phyloP scores from a whole-genome alignment of 1,140 invertebrate genomes.

The Eriosoma lanigerum region DNA sequence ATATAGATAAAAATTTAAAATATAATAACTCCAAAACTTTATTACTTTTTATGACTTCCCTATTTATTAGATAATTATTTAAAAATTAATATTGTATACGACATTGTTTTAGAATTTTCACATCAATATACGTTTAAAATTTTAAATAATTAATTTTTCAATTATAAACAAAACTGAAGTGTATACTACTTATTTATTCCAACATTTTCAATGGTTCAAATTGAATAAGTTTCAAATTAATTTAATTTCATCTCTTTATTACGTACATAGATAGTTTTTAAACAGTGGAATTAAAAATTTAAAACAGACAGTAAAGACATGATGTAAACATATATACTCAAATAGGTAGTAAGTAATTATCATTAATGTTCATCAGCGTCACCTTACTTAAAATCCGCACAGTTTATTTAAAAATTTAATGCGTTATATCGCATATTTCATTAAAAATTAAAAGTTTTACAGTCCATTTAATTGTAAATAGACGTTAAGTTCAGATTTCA shows the following conservation, averaged over 20 bases:
- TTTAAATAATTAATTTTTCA: no score
- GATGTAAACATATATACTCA: not conserved
- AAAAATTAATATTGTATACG: no score
- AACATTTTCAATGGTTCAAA: slow-evolving; percentile 1
- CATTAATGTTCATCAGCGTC: not conserved
- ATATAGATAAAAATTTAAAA: no score
- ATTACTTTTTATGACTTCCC: no score
- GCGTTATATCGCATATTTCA: not conserved
- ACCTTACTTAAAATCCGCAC: not conserved
- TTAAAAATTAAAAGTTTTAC: not conserved
- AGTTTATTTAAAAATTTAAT: not conserved
- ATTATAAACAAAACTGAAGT: no score
- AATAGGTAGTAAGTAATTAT: not conserved
- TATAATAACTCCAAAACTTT: no score
- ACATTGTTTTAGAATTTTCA: no score
- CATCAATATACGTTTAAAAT: no score
- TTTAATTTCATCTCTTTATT: no score
- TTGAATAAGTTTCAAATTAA: slow-evolving; percentile 7
- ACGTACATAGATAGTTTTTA: not conserved
- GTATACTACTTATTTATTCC: not conserved
- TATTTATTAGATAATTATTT: no score
- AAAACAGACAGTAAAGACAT: slow-evolving; percentile 3
- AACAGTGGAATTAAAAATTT: not conserved
- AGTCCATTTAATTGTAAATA: not conserved
- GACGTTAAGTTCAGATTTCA: no score